These are phyloP conservation scores for Altica lythri DNA, from an alignment of 2,888 invertebrate genomes.

Conservation along the genomic window DNA sequence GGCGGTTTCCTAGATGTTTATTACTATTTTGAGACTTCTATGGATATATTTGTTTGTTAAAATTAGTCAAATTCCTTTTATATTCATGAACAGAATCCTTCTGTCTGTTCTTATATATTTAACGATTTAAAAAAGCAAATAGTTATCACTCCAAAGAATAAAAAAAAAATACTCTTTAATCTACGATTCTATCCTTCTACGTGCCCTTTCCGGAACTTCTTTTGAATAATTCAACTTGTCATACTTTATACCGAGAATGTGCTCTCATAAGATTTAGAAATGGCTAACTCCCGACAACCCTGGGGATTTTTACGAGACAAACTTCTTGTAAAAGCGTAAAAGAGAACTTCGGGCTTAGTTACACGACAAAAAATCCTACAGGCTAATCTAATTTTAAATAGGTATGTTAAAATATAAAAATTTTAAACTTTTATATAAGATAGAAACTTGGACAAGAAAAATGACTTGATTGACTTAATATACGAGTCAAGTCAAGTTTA, in stretches of 20 bases:
- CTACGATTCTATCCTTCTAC: conserved; percentile 30
- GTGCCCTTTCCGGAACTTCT: conserved; percentile 30
- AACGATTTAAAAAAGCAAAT: no score
- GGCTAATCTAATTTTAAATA: conserved; percentile 26
- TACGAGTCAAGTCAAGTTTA: no score
- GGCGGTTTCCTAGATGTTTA: no score
- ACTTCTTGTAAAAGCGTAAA: conserved; percentile 42
- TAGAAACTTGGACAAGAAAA: no score
- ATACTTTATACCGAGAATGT: conserved; percentile 45
- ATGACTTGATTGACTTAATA: no score
- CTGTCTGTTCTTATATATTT: no score
- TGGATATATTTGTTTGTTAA: no score
- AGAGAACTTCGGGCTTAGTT: conserved; percentile 42
- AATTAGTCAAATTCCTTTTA: no score
- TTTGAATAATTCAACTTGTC: conserved; percentile 49
- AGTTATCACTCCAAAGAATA: no score
- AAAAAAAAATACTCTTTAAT: conserved; percentile 32
- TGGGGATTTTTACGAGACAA: conserved; percentile 42
- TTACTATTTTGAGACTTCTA: no score
- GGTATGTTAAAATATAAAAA: conserved; percentile 19
- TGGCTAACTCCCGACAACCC: conserved; percentile 42
- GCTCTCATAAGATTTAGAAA: conserved; percentile 47
- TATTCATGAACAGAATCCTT: no score
- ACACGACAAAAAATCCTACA: conserved; percentile 20
- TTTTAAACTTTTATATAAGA: no score